These are phyloP conservation scores for Holacanthus passer DNA, from an alignment of 2,113 vertebrate species.

Conservation along the genomic window DNA sequence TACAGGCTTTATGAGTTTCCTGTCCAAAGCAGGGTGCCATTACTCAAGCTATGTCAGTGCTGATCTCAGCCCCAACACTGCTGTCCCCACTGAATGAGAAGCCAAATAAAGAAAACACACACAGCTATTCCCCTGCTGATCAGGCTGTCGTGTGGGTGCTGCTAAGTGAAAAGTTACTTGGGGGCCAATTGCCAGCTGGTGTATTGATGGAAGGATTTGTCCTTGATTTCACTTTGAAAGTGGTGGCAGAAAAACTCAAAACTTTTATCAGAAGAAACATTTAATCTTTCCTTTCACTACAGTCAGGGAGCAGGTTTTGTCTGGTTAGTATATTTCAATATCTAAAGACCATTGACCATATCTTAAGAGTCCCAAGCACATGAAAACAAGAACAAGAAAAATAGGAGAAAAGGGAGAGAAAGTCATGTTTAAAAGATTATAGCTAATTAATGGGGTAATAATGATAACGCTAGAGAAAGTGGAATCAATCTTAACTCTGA, in stretches of 20 bases:
- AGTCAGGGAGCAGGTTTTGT: background rate
- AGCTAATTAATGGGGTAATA: background rate
- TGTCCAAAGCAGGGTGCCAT: conserved; percentile 46
- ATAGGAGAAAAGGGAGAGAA: background rate
- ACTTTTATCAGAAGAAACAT: background rate
- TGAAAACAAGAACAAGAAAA: background rate
- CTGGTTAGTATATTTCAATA: background rate
- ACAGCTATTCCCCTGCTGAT: conserved; percentile 31
- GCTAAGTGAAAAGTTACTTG: conserved; percentile 37
- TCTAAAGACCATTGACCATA: background rate
- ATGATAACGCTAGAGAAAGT: background rate
- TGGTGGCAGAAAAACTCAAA: background rate
- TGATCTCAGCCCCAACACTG: conserved; percentile 41
- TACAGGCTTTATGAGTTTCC: conserved; percentile 60
- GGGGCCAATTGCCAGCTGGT: conserved; percentile 11
- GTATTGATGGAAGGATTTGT: background rate
- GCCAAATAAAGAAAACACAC: conserved; percentile 41
- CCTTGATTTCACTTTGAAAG: conserved; percentile 20
- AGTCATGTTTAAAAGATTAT: background rate
- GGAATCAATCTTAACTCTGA: background rate
- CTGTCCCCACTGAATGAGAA: conserved; percentile 23
- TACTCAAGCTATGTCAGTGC: conserved; percentile 55
- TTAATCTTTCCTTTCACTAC: background rate
- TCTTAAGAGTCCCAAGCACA: background rate
- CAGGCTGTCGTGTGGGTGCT: conserved; percentile 8